Evolutionary conservation across 2,888 invertebrate species (phyloP), one percentile per base, ranked within the genome.

Genomic region (Drosophila sordidapex): DNA sequence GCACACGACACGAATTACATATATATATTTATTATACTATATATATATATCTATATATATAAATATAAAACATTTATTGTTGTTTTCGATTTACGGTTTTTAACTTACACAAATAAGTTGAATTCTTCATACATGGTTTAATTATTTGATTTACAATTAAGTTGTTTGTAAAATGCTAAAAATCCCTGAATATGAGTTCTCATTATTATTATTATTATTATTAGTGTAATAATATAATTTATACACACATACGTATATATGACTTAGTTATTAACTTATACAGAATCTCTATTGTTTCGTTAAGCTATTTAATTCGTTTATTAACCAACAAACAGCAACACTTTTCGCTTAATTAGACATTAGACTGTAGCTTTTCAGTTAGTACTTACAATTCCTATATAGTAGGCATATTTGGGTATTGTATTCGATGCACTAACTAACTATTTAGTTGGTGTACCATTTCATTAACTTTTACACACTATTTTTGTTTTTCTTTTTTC

Each of bases 131-230:
- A 61, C 51, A 62, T 63, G 57, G 36, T 67, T 74, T 68, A 67
- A 69, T 76, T 70, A 54, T 76, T 76, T 57, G 57, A 51, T 74
- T 85, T 80, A 71, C 68, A 71, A 36, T 65, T 72, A 77, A 38
- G 69, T 66, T 70, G 27, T 70, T 72, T 73, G 90, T 91, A 92
- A 92, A 92, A 92, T 92, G 92, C 92, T 92, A 92, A 92, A 90
- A 91, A 91, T 93, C 93, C 93, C 93, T 92, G 93, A 92, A 92
- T 91, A 91, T 91, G 91, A 90, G 85, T 92, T 92, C 79, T 89
- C 83, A 65, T 73, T 58, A 68, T 65, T 68, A 74, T 68, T 70
- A 76, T 31, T 79, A 82, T 38, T 46, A 65, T 69, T 58, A 68
- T 65, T 68, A 74, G 66, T 70, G 74, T 78, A 83, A 75, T 48